Evolutionary conservation across 2,888 invertebrate genomes (phyloP).

Genomic region (Polia nebulosa): DNA sequence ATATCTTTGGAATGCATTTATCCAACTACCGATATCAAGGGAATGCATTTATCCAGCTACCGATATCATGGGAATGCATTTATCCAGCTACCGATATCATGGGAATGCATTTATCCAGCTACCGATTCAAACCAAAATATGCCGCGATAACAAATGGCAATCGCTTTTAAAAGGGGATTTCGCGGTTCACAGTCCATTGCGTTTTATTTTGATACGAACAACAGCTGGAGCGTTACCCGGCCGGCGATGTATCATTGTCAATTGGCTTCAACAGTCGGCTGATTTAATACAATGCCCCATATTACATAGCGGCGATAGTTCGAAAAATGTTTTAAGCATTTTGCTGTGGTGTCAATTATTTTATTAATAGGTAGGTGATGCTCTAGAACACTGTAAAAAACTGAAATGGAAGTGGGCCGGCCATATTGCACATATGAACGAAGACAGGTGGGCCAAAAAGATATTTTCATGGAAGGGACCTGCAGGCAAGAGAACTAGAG

Average conservation of each 20-base stretch:
- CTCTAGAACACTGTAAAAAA: too few species aligned
- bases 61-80: too few species aligned
- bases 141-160: constrained; percentile 57
- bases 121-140: constrained; percentile 48
- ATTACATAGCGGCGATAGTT: constrained; percentile 49
- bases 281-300: constrained; percentile 60
- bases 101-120: constrained; percentile 15
- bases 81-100: too few species aligned
- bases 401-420: too few species aligned
- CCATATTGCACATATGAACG: too few species aligned
- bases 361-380: not conserved
- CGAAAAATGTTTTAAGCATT: constrained; percentile 45
- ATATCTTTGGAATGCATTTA: too few species aligned
- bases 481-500: too few species aligned
- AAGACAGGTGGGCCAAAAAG: too few species aligned
- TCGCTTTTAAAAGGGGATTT: constrained; percentile 64
- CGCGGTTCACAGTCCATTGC: constrained; percentile 60
- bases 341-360: constrained; percentile 30
- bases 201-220: constrained; percentile 59
- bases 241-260: constrained; percentile 63
- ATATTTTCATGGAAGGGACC: too few species aligned
- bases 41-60: too few species aligned
- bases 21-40: too few species aligned
- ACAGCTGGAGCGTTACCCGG: constrained; percentile 41
- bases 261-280: constrained; percentile 62